phyloP scores from a whole-genome alignment of 2,888 invertebrate genomes.

The Pristionchus exspectatus region DNA sequence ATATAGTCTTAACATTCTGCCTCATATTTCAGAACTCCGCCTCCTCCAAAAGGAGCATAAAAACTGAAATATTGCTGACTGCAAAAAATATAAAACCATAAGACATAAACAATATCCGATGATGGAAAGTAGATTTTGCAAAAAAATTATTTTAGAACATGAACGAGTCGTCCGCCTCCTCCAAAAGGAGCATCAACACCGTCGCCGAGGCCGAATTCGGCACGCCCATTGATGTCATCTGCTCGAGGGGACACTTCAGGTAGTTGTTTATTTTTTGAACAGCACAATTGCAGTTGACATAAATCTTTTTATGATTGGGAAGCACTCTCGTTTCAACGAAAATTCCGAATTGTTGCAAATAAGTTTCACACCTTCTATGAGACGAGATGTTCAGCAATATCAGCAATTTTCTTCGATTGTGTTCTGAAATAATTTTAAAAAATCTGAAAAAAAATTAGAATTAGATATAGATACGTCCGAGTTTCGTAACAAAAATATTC shows the following conservation, averaged over 20 bases:
- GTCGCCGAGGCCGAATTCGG: slow-evolving; percentile 70
- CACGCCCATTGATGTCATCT: slow-evolving; percentile 75
- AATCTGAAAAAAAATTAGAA: not conserved
- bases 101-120: no score
- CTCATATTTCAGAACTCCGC: no score
- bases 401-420: not conserved
- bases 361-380: no score
- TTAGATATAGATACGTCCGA: not conserved
- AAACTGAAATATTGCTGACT: no score
- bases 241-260: slow-evolving; percentile 74
- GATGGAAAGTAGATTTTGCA: no score
- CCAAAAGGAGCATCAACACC: slow-evolving; percentile 70
- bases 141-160: slow-evolving; percentile 75
- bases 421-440: not conserved
- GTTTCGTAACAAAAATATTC: not conserved
- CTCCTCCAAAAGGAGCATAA: no score
- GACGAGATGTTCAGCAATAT: not conserved
- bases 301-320: no score
- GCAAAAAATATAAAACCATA: no score
- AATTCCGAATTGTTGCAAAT: no score
- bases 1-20: no score
- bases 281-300: no score
- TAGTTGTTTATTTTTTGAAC: slow-evolving; percentile 14
- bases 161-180: slow-evolving; percentile 70
- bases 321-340: no score